Conservation (phyloP, 1,140 invertebrate genomes). For the Temnothorax curvispinosus region DNA sequence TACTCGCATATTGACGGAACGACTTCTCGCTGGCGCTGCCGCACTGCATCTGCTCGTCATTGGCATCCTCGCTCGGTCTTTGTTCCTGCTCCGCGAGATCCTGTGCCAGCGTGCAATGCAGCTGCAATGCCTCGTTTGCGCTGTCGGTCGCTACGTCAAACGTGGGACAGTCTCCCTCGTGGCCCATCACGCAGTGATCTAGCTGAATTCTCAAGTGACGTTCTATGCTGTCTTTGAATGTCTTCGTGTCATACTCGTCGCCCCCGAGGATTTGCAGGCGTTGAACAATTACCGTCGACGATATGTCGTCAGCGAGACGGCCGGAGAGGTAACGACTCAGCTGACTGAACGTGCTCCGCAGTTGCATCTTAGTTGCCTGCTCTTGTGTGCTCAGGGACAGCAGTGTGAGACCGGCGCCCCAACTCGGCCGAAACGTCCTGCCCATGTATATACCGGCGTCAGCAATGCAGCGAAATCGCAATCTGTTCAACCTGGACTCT, state of each 20-base stretch:
- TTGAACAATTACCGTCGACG: conserved; percentile 82
- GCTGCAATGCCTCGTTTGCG: conserved; percentile 82
- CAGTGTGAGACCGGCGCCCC: conserved; percentile 89
- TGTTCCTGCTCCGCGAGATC: conserved; percentile 77
- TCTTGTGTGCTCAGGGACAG: conserved; percentile 84
- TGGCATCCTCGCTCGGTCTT: conserved; percentile 50
- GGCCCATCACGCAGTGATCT: conserved; percentile 82
- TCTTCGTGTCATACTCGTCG: conserved; percentile 73
- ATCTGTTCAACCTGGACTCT: conserved; percentile 83
- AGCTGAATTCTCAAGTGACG: conserved; percentile 86
- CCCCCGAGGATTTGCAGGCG: conserved; percentile 82
- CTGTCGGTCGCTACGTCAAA: conserved; percentile 78
- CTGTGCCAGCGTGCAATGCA: conserved; percentile 85
- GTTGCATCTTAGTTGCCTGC: conserved; percentile 77
- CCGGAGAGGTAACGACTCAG: conserved; percentile 79
- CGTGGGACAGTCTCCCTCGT: conserved; percentile 84
- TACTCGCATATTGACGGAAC: conserved; percentile 83
- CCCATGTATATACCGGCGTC: conserved; percentile 89
- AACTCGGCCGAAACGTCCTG: conserved; percentile 91
- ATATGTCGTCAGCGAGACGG: conserved; percentile 73
- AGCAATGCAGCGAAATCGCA: conserved; percentile 86
- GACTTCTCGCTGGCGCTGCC: conserved; percentile 5
- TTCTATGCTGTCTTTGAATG: conserved; percentile 82
- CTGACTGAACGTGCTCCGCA: conserved; percentile 77
- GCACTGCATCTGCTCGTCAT: neutral